Percentiles rank a stretch among this genome's conserved stretches.
phyloP scores from a whole-genome alignment of 2,113 vertebrate species.

The Cyprinodon variegatus region DNA sequence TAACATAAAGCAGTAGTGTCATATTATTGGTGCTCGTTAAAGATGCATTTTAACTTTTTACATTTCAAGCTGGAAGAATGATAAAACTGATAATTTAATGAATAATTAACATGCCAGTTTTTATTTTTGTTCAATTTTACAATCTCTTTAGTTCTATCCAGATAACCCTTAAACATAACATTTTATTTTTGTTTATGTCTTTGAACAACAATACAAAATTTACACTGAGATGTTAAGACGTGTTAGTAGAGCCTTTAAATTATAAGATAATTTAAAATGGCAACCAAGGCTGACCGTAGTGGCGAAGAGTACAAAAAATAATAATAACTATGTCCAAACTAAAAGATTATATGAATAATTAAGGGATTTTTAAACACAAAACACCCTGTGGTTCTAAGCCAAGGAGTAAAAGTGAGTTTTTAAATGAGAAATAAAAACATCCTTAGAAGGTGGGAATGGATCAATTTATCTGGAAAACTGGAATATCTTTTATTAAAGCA shows the following conservation, averaged over 20 bases:
- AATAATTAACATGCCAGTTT: background rate
- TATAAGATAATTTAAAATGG: background rate
- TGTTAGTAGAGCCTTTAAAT: too few species aligned
- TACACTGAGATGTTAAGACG: too few species aligned
- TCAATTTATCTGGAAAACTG: background rate
- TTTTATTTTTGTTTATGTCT: background rate
- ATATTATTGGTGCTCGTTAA: background rate
- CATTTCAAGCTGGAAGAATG: background rate
- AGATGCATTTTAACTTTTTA: background rate
- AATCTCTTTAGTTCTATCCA: background rate
- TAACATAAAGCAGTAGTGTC: background rate
- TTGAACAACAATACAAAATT: too few species aligned
- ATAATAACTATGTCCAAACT: too few species aligned
- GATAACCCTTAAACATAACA: background rate
- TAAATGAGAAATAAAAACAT: too few species aligned
- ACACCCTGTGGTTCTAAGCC: too few species aligned
- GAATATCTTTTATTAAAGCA: too few species aligned
- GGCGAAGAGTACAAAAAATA: background rate
- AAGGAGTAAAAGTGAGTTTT: too few species aligned
- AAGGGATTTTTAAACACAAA: too few species aligned
- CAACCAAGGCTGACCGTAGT: background rate
- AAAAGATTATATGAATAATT: too few species aligned
- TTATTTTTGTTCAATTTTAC: background rate
- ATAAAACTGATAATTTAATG: background rate
- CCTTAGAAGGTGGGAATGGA: background rate